Base-by-base conservation (phyloP, 2,797 vertebrate genomes). In the Dryobates pubescens region DNA sequence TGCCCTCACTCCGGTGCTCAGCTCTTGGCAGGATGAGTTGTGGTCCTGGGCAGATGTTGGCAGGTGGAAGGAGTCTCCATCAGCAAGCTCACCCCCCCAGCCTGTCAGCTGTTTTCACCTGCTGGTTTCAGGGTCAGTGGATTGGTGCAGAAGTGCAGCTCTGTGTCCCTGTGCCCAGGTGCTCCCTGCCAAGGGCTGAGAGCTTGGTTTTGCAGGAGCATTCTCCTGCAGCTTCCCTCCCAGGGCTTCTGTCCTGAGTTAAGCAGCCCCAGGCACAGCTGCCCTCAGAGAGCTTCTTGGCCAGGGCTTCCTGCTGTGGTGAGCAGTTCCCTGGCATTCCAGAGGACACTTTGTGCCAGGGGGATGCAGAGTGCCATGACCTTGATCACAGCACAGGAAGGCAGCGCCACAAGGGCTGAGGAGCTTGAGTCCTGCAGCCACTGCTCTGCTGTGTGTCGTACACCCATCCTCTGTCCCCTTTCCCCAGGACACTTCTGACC, bases 151-250 rank as follows among this genome's bases (percentile, higher is more conserved):
- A 79, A 20, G 3, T 1, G 0, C 27, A 59, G 30, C 24, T 54
- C 29, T 45, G 34, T 58, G 69, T 68, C 11, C 15, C 18, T 4
- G 34, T 63, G 12, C 59, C 78, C 61, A 29, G 17, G 11, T 36
- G 10, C 30, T 82, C 16, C 26, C 26, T 38, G 16, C 29, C 18
- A 12, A 6, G 5, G 13, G 22, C 38, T 0, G 0, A 26, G 18
- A 59, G 24, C 47, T 79, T 63, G 2, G 10, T 72, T 79, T 68
- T 51, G 27, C 56, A 54, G 32, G 20, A 75, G 6, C 10, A 19
- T 36, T n/a, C 14, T 13, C 36, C 47, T 49, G 68, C 20, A 11
- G 11, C 30, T 45, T 16, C 34, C 13, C 30, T 82, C 18, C 26
- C 43, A 58, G 47, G 70, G 61, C 57, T 62, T n/a, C 45, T 73